These are phyloP conservation scores for Cyphomyrmex costatus DNA, from an alignment of 1,140 invertebrate genomes.

Conservation along the genomic window DNA sequence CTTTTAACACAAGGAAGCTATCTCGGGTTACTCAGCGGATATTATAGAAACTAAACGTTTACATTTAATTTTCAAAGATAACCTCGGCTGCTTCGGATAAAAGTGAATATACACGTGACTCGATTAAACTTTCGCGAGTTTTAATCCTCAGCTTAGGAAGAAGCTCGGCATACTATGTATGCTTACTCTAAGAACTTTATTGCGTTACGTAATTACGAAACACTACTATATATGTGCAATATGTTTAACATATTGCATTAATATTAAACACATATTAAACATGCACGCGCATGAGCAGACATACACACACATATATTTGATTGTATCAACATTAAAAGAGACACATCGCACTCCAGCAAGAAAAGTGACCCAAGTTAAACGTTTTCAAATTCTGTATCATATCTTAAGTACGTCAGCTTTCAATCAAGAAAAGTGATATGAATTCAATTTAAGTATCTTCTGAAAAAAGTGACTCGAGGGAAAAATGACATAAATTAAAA, in stretches of 20 bases:
- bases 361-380: too few species aligned
- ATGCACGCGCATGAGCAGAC: not conserved
- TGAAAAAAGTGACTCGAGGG: too few species aligned
- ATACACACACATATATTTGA: not conserved
- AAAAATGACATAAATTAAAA: too few species aligned
- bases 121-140: slow-evolving; percentile 57
- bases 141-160: slow-evolving; percentile 53
- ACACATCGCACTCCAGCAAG: too few species aligned
- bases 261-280: not conserved
- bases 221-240: not conserved
- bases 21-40: slow-evolving; percentile 51
- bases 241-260: slow-evolving; percentile 14
- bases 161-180: slow-evolving; percentile 4
- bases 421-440: too few species aligned
- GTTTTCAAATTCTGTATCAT: too few species aligned
- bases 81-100: slow-evolving; percentile 42
- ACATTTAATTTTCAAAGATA: slow-evolving; percentile 62
- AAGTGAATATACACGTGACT: slow-evolving; percentile 60
- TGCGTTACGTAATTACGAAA: slow-evolving; percentile 11
- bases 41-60: slow-evolving; percentile 57
- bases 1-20: slow-evolving; percentile 46
- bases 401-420: too few species aligned
- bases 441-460: too few species aligned
- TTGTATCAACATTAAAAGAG: not conserved
- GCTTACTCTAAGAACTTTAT: slow-evolving; percentile 27